These are phyloP conservation scores for Eurystomus gularis DNA, from an alignment of 2,113 vertebrate species.

Conservation along the genomic window DNA sequence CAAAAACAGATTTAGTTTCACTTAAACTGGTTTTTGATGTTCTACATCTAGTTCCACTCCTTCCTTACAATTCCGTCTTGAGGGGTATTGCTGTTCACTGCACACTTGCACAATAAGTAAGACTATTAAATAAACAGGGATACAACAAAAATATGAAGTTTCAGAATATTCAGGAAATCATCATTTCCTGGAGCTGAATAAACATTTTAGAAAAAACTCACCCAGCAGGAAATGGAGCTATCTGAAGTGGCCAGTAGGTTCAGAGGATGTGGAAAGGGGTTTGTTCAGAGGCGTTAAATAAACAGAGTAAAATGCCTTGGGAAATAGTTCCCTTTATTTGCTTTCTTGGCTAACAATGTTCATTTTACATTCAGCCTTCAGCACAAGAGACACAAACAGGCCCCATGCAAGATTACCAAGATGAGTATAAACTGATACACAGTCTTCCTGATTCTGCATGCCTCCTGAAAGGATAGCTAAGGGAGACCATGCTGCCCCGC, in stretches of 20 bases:
- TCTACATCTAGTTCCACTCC: not conserved
- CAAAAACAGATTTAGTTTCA: not conserved
- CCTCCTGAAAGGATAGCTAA: not conserved
- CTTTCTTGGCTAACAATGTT: slow-evolving; percentile 61
- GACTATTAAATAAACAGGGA: slow-evolving; percentile 14
- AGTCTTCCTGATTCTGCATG: slow-evolving; percentile 5
- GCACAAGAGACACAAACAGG: slow-evolving; percentile 14
- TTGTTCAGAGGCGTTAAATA: slow-evolving; percentile 61
- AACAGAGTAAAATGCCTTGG: slow-evolving; percentile 53
- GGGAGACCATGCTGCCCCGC: not conserved
- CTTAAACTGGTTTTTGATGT: not conserved
- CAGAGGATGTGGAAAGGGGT: slow-evolving; percentile 44
- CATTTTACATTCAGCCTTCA: slow-evolving; percentile 34
- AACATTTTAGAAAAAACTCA: slow-evolving; percentile 56
- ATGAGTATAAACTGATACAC: not conserved
- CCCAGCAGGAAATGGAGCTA: slow-evolving; percentile 66
- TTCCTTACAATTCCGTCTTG: not conserved
- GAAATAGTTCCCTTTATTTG: slow-evolving; percentile 50
- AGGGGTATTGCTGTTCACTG: not conserved
- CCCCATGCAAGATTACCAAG: slow-evolving; percentile 29
- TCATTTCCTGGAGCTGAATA: slow-evolving; percentile 59
- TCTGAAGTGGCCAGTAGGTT: slow-evolving; percentile 61
- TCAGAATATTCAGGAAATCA: slow-evolving; percentile 66
- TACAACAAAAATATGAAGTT: slow-evolving; percentile 53
- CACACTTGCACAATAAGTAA: slow-evolving; percentile 14